These are phyloP conservation scores for Drosophila kikkawai DNA, from an alignment of 1,140 invertebrate genomes.

Conservation along the genomic window DNA sequence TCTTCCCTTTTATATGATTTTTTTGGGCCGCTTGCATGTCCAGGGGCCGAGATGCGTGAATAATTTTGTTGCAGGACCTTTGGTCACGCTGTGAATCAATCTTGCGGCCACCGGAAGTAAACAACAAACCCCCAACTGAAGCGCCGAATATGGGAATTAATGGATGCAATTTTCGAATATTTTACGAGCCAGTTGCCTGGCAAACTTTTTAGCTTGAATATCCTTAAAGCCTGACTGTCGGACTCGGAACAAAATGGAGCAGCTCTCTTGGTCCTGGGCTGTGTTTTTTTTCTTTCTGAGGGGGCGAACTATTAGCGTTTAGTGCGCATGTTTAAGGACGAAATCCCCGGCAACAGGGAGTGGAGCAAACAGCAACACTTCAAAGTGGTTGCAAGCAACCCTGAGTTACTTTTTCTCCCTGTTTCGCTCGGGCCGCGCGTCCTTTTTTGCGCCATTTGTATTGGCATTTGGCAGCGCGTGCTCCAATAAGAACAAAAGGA, in stretches of 20 bases:
- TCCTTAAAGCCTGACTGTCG: constrained; percentile 21
- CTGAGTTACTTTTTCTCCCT: constrained; percentile 55
- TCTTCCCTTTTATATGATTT: constrained; percentile 41
- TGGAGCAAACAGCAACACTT: constrained; percentile 74
- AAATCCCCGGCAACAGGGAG: constrained; percentile 58
- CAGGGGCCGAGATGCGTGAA: constrained; percentile 68
- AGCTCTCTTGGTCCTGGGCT: constrained; percentile 34
- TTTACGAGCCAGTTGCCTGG: constrained; percentile 33
- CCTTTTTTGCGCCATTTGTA: constrained; percentile 81
- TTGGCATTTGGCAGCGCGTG: constrained; percentile 77
- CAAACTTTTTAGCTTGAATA: constrained; percentile 21
- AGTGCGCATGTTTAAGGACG: constrained; percentile 78
- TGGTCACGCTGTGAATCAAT: constrained; percentile 84
- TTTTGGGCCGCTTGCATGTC: constrained; percentile 62
- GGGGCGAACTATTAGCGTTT: constrained; percentile 77
- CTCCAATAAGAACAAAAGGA: constrained; percentile 82
- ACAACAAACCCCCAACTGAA: constrained; percentile 36
- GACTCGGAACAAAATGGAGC: constrained; percentile 71
- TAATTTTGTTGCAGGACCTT: constrained; percentile 78
- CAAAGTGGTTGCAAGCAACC: constrained; percentile 81
- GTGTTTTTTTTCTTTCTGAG: constrained; percentile 14
- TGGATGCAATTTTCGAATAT: constrained; percentile 66
- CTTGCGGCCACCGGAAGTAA: constrained; percentile 74
- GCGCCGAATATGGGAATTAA: constrained; percentile 37
- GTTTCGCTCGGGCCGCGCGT: constrained; percentile 29